Base-by-base conservation (phyloP, 2,888 invertebrate species). In the Diaphora mendica region DNA sequence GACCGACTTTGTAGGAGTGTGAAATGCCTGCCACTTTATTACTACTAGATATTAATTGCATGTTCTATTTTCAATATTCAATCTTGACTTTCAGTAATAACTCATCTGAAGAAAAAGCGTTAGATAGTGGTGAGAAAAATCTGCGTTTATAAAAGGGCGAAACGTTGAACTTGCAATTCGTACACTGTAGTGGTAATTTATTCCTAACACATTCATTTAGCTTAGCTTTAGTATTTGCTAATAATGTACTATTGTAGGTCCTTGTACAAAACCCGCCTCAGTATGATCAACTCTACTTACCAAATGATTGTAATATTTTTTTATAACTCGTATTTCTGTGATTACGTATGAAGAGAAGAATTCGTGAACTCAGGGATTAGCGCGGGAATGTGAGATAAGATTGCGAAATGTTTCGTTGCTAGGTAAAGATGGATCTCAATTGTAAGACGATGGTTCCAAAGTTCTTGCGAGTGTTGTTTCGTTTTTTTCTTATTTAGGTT, bases 341-440 rank as follows among this genome's bases (percentile, higher is more conserved):
- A 68, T 85, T 82, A 85, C 86, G 84, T 84, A 82, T 66, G 35
- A 75, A 42, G 39, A 67, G 67, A 85, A 76, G 77, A 74, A 85
- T 86, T 83, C 72, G 77, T 82, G 82, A 79, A 78, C 70, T 71
- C 64, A 35, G 30, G 77, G 84, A 86, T 86, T 86, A 85, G 74
- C 70, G 55, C 65, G 72, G 79, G 79, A 78, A 80, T 77, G 30
- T 33, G 30, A 73, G 85, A 85, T 85, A 85, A 85, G 85, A 84
- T 80, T 82, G 84, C 75, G 70, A 82, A 79, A 72, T 76, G 26
- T 64, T 62, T 78, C 80, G 86, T 85, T 82, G 74, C 86, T 79
- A 85, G 75, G 80, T 71, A 67, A 59, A 23, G 39, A 67, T 72
- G n/a, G 64, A 44, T n/a, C 33, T 59, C 23, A 59, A 26, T 62